These are phyloP conservation scores for Catharus ustulatus DNA, from an alignment of 2,797 vertebrate species.

Conservation along the genomic window DNA sequence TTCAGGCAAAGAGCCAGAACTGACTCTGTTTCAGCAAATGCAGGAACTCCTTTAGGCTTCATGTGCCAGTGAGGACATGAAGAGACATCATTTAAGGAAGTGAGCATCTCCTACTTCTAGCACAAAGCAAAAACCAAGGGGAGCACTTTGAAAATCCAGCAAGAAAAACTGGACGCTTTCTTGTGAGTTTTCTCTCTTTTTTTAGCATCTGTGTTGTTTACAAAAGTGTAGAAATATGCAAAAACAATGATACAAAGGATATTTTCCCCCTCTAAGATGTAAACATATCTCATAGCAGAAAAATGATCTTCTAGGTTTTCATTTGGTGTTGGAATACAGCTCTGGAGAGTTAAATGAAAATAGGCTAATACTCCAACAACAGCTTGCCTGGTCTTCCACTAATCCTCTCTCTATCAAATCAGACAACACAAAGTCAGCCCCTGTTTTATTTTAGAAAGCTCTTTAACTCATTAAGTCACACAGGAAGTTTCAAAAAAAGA, in stretches of 20 bases:
- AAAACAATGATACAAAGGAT: not conserved
- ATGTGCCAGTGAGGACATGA: not conserved
- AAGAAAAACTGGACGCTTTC: not conserved
- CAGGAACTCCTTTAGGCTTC: not conserved
- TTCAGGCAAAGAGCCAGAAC: not conserved
- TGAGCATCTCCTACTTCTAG: not conserved
- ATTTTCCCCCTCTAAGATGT: not conserved
- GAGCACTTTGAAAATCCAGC: not conserved
- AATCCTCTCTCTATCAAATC: constrained; percentile 34
- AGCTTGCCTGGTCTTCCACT: constrained; percentile 35
- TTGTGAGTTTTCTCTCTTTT: not conserved
- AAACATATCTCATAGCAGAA: not conserved
- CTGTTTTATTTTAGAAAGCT: constrained; percentile 45
- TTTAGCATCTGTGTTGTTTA: not conserved
- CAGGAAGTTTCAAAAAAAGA: not conserved
- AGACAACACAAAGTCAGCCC: constrained; percentile 14
- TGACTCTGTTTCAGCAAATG: not conserved
- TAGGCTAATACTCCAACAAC: constrained; percentile 39
- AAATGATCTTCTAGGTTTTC: not conserved
- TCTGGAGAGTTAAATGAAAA: constrained; percentile 29
- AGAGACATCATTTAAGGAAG: not conserved
- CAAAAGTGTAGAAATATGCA: not conserved
- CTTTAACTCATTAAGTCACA: constrained; percentile 42
- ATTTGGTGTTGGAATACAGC: not conserved
- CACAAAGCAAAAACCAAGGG: not conserved